phyloP scores from a whole-genome alignment of 53 echinoderm and acorn worm genomes.

The Crossaster papposus region DNA sequence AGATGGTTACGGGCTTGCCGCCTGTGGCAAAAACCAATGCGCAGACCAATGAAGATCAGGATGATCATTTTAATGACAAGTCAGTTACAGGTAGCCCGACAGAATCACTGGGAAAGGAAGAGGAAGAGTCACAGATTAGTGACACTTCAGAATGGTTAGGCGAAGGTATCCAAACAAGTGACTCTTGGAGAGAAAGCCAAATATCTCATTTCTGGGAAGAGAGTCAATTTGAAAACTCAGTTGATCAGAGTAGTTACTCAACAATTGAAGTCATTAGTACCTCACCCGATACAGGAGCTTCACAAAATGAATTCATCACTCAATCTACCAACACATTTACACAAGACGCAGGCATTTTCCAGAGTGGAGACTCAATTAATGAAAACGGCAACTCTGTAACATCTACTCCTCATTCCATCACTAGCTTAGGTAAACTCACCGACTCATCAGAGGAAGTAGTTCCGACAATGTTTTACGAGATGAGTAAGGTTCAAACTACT shows the following conservation, averaged over 20 bases:
- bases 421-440: neutral
- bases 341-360: neutral
- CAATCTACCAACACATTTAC: neutral
- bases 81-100: neutral
- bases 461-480: constrained; percentile 1
- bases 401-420: neutral
- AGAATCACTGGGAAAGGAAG: neutral
- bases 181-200: constrained; percentile 50
- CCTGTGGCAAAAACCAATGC: neutral
- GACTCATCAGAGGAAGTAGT: neutral
- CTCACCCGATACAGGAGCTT: neutral
- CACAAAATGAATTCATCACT: neutral
- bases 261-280: neutral
- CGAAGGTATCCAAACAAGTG: constrained; percentile 19
- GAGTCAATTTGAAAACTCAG: neutral
- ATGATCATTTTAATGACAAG: too few species aligned
- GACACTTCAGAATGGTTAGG: neutral
- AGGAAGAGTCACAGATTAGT: constrained; percentile 10
- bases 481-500: neutral
- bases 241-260: constrained; percentile 20
- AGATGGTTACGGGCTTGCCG: neutral
- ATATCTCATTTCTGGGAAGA: constrained; percentile 7
- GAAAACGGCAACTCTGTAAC: neutral
- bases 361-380: neutral
- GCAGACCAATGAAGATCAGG: neutral